Base-by-base conservation (phyloP, 2,888 invertebrate genomes). In the Scotopteryx bipunctaria region DNA sequence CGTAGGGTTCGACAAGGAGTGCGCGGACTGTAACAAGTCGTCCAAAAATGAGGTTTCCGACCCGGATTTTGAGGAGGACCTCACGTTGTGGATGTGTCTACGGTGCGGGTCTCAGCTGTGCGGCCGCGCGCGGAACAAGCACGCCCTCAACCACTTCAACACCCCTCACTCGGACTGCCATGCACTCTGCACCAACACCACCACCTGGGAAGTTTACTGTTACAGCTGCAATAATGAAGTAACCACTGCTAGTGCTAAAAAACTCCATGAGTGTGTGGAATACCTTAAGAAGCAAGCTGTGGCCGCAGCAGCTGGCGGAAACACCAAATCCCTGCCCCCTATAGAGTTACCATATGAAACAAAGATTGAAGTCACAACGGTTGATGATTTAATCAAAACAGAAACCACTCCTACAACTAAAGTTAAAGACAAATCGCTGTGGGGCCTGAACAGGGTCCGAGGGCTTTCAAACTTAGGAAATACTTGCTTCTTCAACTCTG, bases 401-500 rank as follows among this genome's bases (percentile, higher is more conserved):
- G 75, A 76, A 31, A 53, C 66, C 29, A 48, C 64, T 1, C 43
- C 14, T 16, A 43, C 64, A 36, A 55, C 62, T 11, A 88, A 86
- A 72, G 74, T 69, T 1, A 89, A 86, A 67, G 86, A 88, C 15
- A 88, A 84, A 63, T 69, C 76, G 0, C 69, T 76, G 40, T 66
- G 74, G 50, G 78, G 68, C 58, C 63, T 92, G 54, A 92, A 92
- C 0, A 84, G 93, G 29, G 93, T 94, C 0, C 87, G 97, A 86
- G 99, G 99, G 0, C 88, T 99, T 31, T 92, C 92, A 41, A 99
- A 99, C 88, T 90, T 98, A 74, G 98, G 99, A 38, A 99, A 99
- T 79, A 99, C 99, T 0, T 99, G 99, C 78, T 99, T 98, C 85
- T 98, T 99, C 80, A 99, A 99, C 91, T 97, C 98, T 16, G 98